Evolutionary conservation across 2,888 invertebrate genomes (phyloP).

Genomic region (Liopterus haemorrhoidalis): DNA sequence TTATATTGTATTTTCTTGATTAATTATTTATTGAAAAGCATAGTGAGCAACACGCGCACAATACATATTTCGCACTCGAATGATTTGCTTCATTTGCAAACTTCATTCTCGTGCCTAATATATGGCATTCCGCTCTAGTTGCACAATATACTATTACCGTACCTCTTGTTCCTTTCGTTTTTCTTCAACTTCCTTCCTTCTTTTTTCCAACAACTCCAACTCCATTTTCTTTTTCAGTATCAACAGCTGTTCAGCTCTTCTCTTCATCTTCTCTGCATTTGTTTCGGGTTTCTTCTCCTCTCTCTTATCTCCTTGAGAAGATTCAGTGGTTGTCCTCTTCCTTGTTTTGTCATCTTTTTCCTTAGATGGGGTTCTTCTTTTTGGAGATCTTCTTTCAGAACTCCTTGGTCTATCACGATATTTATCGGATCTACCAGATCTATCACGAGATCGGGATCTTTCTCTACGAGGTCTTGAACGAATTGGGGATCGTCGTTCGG

Average conservation of each 20-base stretch:
- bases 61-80: too few species aligned
- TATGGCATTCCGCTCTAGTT: too few species aligned
- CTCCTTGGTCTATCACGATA: slow-evolving; percentile 40
- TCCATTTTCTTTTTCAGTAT: slow-evolving; percentile 58
- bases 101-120: too few species aligned
- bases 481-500: slow-evolving; percentile 32
- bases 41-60: too few species aligned
- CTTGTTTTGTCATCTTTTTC: slow-evolving; percentile 33
- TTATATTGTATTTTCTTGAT: too few species aligned
- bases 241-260: slow-evolving; percentile 48
- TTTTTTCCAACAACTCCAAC: slow-evolving; percentile 51
- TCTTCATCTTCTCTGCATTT: slow-evolving; percentile 39
- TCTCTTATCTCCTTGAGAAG: slow-evolving; percentile 30
- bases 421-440: slow-evolving; percentile 27
- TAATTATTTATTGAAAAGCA: too few species aligned
- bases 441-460: slow-evolving; percentile 14
- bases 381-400: slow-evolving; percentile 39
- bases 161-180: slow-evolving; percentile 35
- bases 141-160: too few species aligned
- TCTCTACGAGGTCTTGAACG: slow-evolving; percentile 11
- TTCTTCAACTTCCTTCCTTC: slow-evolving; percentile 51
- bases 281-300: slow-evolving; percentile 34
- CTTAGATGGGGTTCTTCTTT: slow-evolving; percentile 37
- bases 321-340: slow-evolving; percentile 34
- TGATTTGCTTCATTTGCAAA: not conserved